Evolutionary conservation across 2,797 vertebrate species (phyloP).

Genomic region (Myotis myotis): DNA sequence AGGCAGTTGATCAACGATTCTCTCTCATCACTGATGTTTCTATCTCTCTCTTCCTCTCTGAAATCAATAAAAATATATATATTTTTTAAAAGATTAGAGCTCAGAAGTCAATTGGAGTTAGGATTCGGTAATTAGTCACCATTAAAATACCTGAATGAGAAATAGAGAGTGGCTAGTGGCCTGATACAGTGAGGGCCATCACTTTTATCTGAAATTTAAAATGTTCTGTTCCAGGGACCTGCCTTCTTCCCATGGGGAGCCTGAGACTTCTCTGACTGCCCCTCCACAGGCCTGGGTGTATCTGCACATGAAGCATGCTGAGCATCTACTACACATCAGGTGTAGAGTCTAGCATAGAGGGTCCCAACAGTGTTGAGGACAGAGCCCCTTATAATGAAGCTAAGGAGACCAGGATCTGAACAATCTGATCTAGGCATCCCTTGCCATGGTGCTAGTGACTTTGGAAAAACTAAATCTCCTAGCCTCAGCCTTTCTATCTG

Average conservation of each 20-base stretch:
- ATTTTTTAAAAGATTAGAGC: not conserved
- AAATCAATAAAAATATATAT: not conserved
- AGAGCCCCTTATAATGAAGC: not conserved
- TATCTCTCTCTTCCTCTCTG: not conserved
- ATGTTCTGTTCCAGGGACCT: not conserved
- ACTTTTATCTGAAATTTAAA: conserved; percentile 14
- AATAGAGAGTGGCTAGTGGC: not conserved
- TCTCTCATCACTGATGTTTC: not conserved
- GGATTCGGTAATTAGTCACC: not conserved
- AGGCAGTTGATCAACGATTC: not conserved
- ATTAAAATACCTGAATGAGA: conserved; percentile 11
- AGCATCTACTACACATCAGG: not conserved
- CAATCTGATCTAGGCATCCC: not conserved
- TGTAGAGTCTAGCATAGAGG: not conserved
- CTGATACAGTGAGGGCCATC: not conserved
- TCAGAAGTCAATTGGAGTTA: not conserved
- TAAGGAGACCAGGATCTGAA: not conserved
- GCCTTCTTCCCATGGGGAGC: not conserved
- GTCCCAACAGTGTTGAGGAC: not conserved
- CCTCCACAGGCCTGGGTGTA: not conserved
- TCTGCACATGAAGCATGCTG: not conserved
- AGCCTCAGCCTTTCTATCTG: not conserved
- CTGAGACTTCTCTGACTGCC: not conserved
- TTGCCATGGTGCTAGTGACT: not conserved
- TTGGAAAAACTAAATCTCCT: not conserved